phyloP scores from a whole-genome alignment of 2,888 invertebrate genomes.

The Leptopilina myrica region DNA sequence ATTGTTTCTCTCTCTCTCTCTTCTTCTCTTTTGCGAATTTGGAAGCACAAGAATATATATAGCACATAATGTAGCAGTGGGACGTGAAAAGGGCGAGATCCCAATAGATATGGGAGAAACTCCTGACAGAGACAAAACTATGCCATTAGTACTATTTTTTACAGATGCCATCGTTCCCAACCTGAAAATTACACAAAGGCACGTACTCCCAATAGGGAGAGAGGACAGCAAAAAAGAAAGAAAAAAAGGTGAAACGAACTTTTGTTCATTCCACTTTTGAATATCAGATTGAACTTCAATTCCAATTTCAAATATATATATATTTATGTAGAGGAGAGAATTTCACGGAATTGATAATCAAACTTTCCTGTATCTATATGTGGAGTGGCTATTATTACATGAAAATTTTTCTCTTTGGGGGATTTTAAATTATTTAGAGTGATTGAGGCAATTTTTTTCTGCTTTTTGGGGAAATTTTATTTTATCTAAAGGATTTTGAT shows the following conservation, averaged over 20 bases:
- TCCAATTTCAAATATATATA: conserved; percentile 2
- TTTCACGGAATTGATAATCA: background rate
- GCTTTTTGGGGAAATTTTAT: too few species aligned
- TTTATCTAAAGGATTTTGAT: too few species aligned
- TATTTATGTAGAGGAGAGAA: background rate
- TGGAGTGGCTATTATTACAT: background rate
- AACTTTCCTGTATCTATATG: too few species aligned
- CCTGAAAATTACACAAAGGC: conserved; percentile 34
- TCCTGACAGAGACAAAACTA: conserved; percentile 58
- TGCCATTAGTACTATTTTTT: conserved; percentile 60
- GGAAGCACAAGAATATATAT: background rate
- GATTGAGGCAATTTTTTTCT: too few species aligned
- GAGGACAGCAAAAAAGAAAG: too few species aligned
- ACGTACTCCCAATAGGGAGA: conserved; percentile 5
- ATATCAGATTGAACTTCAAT: background rate
- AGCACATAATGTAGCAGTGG: background rate
- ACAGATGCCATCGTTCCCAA: conserved; percentile 36
- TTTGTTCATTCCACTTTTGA: background rate
- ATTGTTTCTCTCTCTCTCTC: conserved; percentile 14
- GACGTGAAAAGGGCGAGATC: conserved; percentile 1
- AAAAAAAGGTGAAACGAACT: background rate
- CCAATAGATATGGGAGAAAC: conserved; percentile 28
- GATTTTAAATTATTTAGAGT: too few species aligned
- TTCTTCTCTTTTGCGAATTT: background rate
- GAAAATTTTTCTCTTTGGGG: background rate